Evolutionary conservation across 2,113 vertebrate species (phyloP), one percentile per base, ranked within the genome.

Genomic region (Ginglymostoma cirratum): DNA sequence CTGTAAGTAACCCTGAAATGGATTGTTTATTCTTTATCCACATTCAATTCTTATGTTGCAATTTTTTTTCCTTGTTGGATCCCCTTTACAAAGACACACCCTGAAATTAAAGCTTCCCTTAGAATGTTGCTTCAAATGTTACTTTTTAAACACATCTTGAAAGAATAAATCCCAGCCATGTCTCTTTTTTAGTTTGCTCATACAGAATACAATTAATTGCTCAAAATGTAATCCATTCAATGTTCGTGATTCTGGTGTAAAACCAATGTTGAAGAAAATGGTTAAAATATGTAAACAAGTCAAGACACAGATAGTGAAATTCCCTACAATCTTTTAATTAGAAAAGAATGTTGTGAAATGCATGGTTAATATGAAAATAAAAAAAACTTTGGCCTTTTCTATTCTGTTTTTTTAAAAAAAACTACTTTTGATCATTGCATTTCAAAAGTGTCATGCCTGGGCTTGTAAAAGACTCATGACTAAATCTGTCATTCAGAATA

Each of bases 321-420:
- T 34, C 61, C 80, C 61, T n/a, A 66, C 66, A 93, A 93, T 93
- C 89, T 66, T 67, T 34, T 93, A 38, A 93, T 66, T n/a, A 65
- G 34, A 92, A 92, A 92, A 61, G 61, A 93, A 93, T 93, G 80
- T 83, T 83, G 61, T 93, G 89, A 66, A 66, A 42, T 93, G 61
- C 66, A 19, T 65, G 38, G 89, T 93, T 93, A n/a, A 93, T 3
- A 38, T 45, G n/a, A 19, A 15, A 93, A 61, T 61, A 10, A 61
- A 8, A 61, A 61, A 61, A 65, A n/a, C 10, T 90, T 52, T 90
- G 34, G 61, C 55, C 52, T 90, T 15, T 27, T 52, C 86, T 24
- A 89, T 38, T 19, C 38, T 19, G 4, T 70, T 70, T 65, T 92
- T 65, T 38, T 5, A 38, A 90, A 90, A 30, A 66, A 66, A n/a